phyloP scores from a whole-genome alignment of 1,140 invertebrate species.

The Leptinotarsa texana region DNA sequence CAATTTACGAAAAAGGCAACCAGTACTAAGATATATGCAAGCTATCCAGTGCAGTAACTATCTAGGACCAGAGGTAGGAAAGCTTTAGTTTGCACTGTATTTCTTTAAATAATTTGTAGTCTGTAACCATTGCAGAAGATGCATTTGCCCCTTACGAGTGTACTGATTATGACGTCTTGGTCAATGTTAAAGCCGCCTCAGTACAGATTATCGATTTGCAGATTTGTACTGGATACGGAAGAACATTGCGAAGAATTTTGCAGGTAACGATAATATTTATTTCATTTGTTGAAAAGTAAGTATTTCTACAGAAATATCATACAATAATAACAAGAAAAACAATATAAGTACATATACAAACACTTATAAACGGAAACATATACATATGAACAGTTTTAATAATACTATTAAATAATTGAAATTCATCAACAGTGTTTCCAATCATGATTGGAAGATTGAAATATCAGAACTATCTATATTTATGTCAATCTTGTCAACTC shows the following conservation, averaged over 20 bases:
- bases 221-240: conserved; percentile 67
- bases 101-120: conserved; percentile 52
- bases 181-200: conserved; percentile 69
- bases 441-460: no score
- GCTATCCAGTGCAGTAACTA: conserved; percentile 61
- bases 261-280: conserved; percentile 49
- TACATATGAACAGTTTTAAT: no score
- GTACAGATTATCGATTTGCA: conserved; percentile 68
- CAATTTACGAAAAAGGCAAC: conserved; percentile 50
- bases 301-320: no score
- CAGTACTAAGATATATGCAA: conserved; percentile 58
- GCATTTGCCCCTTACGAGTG: conserved; percentile 61
- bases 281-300: no score
- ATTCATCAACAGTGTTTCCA: no score
- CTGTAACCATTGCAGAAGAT: conserved; percentile 62
- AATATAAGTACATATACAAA: no score
- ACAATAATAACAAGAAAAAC: no score
- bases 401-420: no score
- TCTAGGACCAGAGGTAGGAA: conserved; percentile 59
- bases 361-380: no score
- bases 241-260: conserved; percentile 60
- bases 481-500: no score
- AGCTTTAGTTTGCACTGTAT: neutral
- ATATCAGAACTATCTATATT: no score
- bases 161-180: conserved; percentile 64